Conservation (phyloP, 2,888 invertebrate genomes). For the Girardia tigrina region DNA sequence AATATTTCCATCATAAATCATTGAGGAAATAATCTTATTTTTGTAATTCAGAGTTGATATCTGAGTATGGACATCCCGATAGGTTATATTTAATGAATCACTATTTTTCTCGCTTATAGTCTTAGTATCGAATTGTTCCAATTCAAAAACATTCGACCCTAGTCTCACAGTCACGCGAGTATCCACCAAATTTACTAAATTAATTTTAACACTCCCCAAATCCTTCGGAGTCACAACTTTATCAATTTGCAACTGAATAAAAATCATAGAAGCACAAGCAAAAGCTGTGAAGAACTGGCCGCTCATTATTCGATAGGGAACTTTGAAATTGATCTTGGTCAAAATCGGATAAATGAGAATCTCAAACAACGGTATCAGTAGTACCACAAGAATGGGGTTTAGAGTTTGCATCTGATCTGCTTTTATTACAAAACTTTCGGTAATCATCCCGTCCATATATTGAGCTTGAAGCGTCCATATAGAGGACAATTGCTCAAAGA, state of each 20-base stretch:
- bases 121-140: too few species aligned
- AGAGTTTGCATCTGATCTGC: constrained; percentile 1
- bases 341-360: neutral
- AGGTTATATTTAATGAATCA: too few species aligned
- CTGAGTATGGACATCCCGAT: too few species aligned
- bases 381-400: neutral
- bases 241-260: neutral
- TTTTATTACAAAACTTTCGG: neutral
- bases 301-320: neutral
- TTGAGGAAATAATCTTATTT: too few species aligned
- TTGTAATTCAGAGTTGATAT: too few species aligned
- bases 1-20: too few species aligned
- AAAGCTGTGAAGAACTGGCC: constrained; percentile 2
- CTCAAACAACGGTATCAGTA: neutral
- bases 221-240: neutral
- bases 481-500: neutral
- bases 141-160: too few species aligned
- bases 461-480: neutral
- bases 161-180: neutral
- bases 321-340: neutral
- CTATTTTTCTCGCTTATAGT: too few species aligned
- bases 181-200: neutral
- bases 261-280: neutral
- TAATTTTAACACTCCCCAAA: neutral
- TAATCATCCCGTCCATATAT: constrained; percentile 10